Conservation (phyloP, 2,797 vertebrate species). For the Eulemur mongoz region DNA sequence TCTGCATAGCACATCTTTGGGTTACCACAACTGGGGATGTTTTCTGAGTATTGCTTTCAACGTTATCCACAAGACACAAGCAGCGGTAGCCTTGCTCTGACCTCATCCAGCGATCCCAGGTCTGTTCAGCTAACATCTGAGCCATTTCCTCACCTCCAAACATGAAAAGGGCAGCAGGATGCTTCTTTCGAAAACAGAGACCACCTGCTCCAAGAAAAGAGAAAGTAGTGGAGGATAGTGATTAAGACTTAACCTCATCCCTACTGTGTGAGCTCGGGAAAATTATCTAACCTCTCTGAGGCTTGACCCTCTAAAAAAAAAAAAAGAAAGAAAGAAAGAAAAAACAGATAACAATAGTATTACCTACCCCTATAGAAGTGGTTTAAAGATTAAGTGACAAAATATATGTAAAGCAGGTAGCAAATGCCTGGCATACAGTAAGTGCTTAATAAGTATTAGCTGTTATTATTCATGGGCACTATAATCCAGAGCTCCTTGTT, state of each 20-base stretch:
- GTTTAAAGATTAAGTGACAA: neutral
- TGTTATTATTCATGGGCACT: neutral
- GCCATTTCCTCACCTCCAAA: neutral
- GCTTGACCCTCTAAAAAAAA: neutral
- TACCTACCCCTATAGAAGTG: neutral
- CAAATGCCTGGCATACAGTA: neutral
- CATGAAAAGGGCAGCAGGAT: neutral
- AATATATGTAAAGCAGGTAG: neutral
- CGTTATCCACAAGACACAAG: neutral
- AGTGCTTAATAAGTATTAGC: neutral
- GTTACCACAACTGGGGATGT: neutral
- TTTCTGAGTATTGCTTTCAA: neutral
- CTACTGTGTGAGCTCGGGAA: neutral
- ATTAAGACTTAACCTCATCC: neutral
- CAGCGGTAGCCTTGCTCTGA: neutral
- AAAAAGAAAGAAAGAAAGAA: too few relatives aligned
- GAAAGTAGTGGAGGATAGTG: fast-evolving
- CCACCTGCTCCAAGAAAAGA: neutral
- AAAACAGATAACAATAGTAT: neutral
- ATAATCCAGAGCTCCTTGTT: neutral
- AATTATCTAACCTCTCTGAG: neutral
- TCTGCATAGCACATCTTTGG: neutral
- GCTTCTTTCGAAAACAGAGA: neutral
- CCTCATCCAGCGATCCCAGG: neutral
- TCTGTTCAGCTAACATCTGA: neutral